Percentiles rank a stretch among this genome's conserved stretches.
Evolutionary conservation across 1,140 invertebrate species (phyloP).

Genomic region (Bicyclus anynana): DNA sequence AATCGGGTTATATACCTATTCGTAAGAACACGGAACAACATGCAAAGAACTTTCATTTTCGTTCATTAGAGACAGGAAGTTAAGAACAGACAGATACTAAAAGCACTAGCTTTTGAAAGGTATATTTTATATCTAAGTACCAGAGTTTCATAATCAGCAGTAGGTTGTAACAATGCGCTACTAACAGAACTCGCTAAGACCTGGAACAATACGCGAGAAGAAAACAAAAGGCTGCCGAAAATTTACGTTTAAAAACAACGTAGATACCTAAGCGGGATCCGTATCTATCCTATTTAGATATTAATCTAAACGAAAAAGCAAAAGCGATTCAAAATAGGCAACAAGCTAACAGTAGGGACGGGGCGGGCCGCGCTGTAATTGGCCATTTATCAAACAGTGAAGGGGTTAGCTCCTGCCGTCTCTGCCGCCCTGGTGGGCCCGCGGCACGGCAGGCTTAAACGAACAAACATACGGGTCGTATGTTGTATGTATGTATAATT

Average conservation of each 20-base stretch:
- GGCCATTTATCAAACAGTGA: conserved; percentile 78
- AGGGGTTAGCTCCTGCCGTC: conserved; percentile 70
- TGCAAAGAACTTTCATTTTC: too few relatives aligned
- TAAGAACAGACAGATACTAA: too few relatives aligned
- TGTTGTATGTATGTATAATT: conserved; percentile 29
- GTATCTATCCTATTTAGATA: conserved; percentile 77
- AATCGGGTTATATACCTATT: too few relatives aligned
- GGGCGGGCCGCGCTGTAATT: conserved; percentile 72
- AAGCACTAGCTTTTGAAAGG: neutral
- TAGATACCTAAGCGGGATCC: conserved; percentile 71
- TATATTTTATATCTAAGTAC: conserved; percentile 1
- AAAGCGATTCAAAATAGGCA: conserved; percentile 76
- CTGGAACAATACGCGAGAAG: conserved; percentile 54
- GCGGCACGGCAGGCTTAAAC: conserved; percentile 46
- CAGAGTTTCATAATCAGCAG: conserved; percentile 41
- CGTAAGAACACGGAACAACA: too few relatives aligned
- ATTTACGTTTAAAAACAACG: conserved; percentile 77
- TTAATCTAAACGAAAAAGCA: conserved; percentile 77
- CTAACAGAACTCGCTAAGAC: conserved; percentile 39
- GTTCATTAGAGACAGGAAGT: too few relatives aligned
- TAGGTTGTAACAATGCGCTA: conserved; percentile 39
- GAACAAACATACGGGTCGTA: conserved; percentile 59
- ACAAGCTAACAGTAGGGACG: conserved; percentile 74
- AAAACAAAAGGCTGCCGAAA: conserved; percentile 51
- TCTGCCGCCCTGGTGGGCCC: conserved; percentile 56